phyloP scores from a whole-genome alignment of 2,113 vertebrate species.

The Danionella cerebrum region DNA sequence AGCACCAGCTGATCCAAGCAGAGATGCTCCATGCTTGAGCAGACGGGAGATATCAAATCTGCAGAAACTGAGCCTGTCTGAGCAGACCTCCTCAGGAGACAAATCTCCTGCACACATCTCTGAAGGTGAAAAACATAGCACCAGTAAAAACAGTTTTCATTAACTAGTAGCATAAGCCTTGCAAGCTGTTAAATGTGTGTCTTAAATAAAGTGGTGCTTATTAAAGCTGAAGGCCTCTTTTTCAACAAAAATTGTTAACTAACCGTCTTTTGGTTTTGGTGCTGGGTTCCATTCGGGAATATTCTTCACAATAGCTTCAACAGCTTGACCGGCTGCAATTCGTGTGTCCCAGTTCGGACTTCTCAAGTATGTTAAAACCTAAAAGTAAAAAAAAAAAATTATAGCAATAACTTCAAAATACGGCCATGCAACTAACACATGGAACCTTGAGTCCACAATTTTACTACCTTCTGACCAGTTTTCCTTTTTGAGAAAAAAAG shows the following conservation, averaged over 20 bases:
- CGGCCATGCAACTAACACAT: too few species aligned
- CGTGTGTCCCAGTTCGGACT: conserved; percentile 98
- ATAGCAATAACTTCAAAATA: too few species aligned
- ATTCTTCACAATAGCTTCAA: conserved; percentile 97
- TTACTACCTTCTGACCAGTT: too few species aligned
- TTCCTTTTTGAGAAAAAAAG: too few species aligned
- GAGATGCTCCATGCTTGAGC: conserved; percentile 91
- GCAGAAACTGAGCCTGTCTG: conserved; percentile 87
- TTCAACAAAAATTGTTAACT: conserved; percentile 4
- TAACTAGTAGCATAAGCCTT: neutral
- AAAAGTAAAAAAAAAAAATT: conserved; percentile 17
- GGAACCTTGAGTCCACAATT: too few species aligned
- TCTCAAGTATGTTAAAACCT: conserved; percentile 91
- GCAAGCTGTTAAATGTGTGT: too few species aligned
- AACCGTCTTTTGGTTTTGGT: conserved; percentile 84
- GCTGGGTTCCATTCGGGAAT: conserved; percentile 91
- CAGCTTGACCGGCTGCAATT: conserved; percentile 94
- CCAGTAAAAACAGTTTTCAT: neutral
- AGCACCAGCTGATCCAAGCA: conserved; percentile 91
- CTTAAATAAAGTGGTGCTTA: too few species aligned
- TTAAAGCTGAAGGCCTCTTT: too few species aligned
- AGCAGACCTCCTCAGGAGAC: conserved; percentile 78
- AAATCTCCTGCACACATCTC: conserved; percentile 73
- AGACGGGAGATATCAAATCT: conserved; percentile 94
- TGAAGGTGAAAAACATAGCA: conserved; percentile 41